Base-by-base conservation (phyloP, 2,797 vertebrate genomes). In the Galago senegalensis region DNA sequence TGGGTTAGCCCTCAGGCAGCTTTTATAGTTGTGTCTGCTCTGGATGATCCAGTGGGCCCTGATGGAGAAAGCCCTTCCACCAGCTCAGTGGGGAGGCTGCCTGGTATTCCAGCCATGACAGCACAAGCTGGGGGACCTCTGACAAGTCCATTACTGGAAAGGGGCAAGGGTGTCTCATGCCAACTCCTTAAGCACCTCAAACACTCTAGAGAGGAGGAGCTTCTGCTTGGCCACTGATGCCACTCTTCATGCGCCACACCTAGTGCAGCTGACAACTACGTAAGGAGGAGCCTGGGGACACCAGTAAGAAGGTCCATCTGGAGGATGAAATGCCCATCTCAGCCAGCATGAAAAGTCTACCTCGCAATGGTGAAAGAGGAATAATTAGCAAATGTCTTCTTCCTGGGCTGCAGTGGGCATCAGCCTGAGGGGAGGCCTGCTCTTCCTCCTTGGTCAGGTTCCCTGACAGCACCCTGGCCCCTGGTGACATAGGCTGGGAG, bases 1-100 rank as follows among this genome's bases (percentile, higher is more conserved):
- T 96, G 83, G 97, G 94, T 86, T 92, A 95, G 97, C 29, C 40
- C 96, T 86, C 75, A 89, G 96, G 98, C 93, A 97, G 98, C 97
- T 96, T 97, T 16, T 2, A 5, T 29, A 31, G 80, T 56, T 95
- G 97, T 23, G 82, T 77, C 75, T 67, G 61, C 72, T 94, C 58
- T 90, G 96, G 97, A 80, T 9, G 92, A 60, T 67, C 91, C 58
- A 89, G 72, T 43, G 87, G 80, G 95, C 93, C 94, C 95, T 84
- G 29, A 40, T 43, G 79, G 89, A 73, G 91, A 95, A 92, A 75
- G 75, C 34, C 56, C 96, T 97, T 97, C 94, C 87, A 70, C 34
- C 27, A 92, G 84, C 90, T 94, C 93, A 89, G 91, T 46, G 88
- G 70, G 97, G 89, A 97, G 76, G 67, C 81, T 91, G 82, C 92